Conservation (phyloP, 2,888 invertebrate species). For the Dicranocentrus wangi region DNA sequence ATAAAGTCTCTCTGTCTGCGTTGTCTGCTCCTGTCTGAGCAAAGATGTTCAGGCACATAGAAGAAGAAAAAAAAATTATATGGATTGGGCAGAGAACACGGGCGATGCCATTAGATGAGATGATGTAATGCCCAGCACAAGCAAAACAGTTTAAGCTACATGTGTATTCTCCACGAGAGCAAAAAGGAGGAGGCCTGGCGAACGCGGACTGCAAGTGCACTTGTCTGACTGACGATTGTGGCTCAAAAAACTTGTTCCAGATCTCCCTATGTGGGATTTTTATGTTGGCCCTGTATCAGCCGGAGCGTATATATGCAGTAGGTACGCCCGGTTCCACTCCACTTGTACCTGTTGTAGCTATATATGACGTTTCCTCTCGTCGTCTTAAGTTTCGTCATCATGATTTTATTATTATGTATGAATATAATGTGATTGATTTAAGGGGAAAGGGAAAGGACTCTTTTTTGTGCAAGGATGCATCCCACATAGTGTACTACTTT, state of each 20-base stretch:
- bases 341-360: too few relatives aligned
- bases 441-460: too few relatives aligned
- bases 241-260: conserved; percentile 57
- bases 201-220: background rate
- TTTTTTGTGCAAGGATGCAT: too few relatives aligned
- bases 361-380: too few relatives aligned
- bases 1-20: background rate
- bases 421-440: too few relatives aligned
- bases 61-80: too few relatives aligned
- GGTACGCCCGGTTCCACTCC: too few relatives aligned
- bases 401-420: too few relatives aligned
- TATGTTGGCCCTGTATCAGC: conserved; percentile 20
- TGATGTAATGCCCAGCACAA: conserved; percentile 54
- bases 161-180: conserved; percentile 53
- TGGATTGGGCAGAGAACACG: conserved; percentile 15
- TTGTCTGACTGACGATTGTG: background rate
- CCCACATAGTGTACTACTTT: too few relatives aligned
- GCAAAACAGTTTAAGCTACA: conserved; percentile 64
- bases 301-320: too few relatives aligned
- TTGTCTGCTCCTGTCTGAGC: background rate
- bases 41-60: background rate
- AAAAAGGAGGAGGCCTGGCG: conserved; percentile 33
- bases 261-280: conserved; percentile 54
- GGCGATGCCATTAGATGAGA: conserved; percentile 45
- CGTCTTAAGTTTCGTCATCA: too few relatives aligned